A percentile compares a stretch with the other conserved stretches of the same genome.
phyloP scores from a whole-genome alignment of 1,140 invertebrate genomes.

The Saccostrea echinata region DNA sequence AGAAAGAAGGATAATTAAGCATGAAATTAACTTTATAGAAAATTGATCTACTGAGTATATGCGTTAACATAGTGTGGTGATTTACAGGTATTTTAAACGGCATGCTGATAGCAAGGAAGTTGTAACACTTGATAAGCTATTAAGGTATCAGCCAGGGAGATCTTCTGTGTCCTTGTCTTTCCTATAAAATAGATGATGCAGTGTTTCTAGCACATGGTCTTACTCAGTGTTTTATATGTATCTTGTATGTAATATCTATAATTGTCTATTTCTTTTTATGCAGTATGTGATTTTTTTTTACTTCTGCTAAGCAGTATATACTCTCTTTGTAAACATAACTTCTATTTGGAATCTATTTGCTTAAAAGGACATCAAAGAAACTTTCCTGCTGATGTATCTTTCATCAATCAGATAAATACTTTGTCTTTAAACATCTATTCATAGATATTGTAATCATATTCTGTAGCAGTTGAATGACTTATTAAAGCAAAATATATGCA shows the following conservation, averaged over 20 bases:
- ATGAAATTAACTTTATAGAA: background rate
- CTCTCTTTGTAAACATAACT: too few relatives aligned
- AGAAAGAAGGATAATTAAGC: background rate
- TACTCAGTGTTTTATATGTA: background rate
- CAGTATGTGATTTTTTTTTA: background rate
- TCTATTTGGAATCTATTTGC: too few relatives aligned
- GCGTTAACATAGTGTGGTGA: background rate
- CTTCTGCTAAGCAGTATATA: too few relatives aligned
- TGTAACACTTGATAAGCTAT: conserved; percentile 5
- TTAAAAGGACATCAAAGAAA: too few relatives aligned
- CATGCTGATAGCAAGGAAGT: conserved; percentile 13
- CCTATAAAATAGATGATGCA: background rate
- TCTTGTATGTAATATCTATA: background rate
- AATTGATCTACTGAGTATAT: background rate
- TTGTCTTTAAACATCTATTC: too few relatives aligned
- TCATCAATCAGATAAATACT: too few relatives aligned
- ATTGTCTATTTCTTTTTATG: background rate
- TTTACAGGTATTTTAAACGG: conserved; percentile 19
- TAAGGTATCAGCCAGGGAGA: conserved; percentile 15
- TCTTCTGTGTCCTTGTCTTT: background rate
- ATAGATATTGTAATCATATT: too few relatives aligned
- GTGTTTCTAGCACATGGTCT: background rate
- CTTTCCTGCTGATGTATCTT: too few relatives aligned
- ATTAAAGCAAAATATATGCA: too few relatives aligned
- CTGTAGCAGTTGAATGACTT: too few relatives aligned